Evolutionary conservation across 1,140 invertebrate species (phyloP).

Genomic region (Aricia agestis): DNA sequence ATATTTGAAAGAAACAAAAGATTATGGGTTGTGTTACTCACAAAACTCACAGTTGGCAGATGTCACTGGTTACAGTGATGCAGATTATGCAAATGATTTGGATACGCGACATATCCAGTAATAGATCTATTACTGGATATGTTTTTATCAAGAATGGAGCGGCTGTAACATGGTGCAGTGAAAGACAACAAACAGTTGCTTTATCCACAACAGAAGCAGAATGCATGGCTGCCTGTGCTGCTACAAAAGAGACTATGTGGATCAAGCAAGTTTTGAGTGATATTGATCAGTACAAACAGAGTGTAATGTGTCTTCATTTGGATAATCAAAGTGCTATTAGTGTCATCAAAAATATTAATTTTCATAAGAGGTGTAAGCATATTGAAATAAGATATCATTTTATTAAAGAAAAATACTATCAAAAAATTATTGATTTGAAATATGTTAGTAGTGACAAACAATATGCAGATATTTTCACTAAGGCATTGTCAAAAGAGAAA

Average conservation of each 20-base stretch:
- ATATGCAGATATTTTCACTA: slow-evolving; percentile 27
- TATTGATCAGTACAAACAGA: slow-evolving; percentile 23
- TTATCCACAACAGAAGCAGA: slow-evolving; percentile 1
- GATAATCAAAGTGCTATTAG: slow-evolving; percentile 25
- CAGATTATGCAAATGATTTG: slow-evolving; percentile 20
- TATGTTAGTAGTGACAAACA: slow-evolving; percentile 22
- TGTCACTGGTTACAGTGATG: slow-evolving; percentile 14
- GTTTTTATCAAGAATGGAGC: background rate
- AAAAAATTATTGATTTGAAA: slow-evolving; percentile 26
- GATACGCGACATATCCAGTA: no score
- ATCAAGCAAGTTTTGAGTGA: slow-evolving; percentile 16
- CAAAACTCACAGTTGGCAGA: slow-evolving; percentile 6
- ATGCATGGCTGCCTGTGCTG: slow-evolving; percentile 17
- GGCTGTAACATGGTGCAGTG: no score
- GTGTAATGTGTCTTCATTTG: slow-evolving; percentile 17
- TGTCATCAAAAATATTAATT: slow-evolving; percentile 27
- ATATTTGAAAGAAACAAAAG: slow-evolving; percentile 23
- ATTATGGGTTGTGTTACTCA: slow-evolving; percentile 18
- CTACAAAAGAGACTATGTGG: slow-evolving; percentile 11
- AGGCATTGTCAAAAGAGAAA: slow-evolving; percentile 27
- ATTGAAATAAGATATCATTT: slow-evolving; percentile 30
- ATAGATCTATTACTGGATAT: slow-evolving; percentile 15
- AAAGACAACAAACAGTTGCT: slow-evolving; percentile 6
- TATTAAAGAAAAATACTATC: slow-evolving; percentile 29
- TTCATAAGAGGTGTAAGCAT: slow-evolving; percentile 27